phyloP scores from a whole-genome alignment of 1,140 invertebrate genomes.

The Caligus rogercresseyi region DNA sequence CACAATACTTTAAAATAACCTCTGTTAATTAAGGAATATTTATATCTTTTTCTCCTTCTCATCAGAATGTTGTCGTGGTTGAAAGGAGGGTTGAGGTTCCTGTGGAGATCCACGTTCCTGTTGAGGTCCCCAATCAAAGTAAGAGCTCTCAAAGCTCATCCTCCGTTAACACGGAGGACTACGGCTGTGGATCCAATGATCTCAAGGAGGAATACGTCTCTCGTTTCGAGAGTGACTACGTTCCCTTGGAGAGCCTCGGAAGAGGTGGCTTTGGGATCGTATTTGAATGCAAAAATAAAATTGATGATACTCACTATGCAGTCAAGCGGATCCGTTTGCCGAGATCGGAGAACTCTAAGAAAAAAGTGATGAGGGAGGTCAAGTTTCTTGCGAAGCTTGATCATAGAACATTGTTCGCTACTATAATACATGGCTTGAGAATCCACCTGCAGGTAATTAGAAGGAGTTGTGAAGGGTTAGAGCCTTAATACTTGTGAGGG shows the following conservation, averaged over 20 bases:
- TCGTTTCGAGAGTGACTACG: constrained; percentile 69
- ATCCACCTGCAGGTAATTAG: constrained; percentile 46
- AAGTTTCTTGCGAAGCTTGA: constrained; percentile 81
- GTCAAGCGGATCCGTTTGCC: constrained; percentile 49
- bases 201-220: constrained; percentile 28
- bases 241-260: constrained; percentile 60
- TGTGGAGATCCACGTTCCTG: not conserved
- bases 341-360: constrained; percentile 46
- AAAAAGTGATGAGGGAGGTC: constrained; percentile 77
- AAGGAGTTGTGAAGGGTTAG: too few relatives aligned
- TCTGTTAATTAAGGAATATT: too few relatives aligned
- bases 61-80: constrained; percentile 12
- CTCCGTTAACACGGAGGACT: not conserved
- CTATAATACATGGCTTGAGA: constrained; percentile 82
- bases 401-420: constrained; percentile 84
- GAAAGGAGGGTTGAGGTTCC: constrained; percentile 8
- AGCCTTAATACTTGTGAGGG: not conserved
- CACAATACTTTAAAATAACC: too few relatives aligned
- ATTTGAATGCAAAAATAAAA: constrained; percentile 82
- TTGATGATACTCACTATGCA: constrained; percentile 85
- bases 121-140: not conserved
- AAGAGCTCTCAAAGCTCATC: not conserved
- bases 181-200: not conserved
- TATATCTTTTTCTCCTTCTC: not conserved
- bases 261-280: constrained; percentile 93